Base-by-base conservation (phyloP, 2,113 vertebrate species). In the Hippocampus comes region DNA sequence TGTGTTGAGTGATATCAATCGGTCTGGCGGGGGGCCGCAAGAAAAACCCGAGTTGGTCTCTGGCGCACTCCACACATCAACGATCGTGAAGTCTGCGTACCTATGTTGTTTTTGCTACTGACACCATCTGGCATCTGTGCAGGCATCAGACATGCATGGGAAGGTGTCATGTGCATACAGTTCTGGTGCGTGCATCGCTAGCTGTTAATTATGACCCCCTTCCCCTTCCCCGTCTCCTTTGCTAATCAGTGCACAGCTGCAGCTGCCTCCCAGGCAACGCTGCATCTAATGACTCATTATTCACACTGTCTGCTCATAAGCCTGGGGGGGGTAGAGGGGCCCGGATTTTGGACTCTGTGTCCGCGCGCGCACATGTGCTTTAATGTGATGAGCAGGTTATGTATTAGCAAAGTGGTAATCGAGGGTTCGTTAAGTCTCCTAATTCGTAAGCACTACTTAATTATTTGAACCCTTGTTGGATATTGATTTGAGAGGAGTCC, bases 221-320 rank as follows among this genome's bases (percentile, higher is more conserved):
- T 3, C 69, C 64, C 20, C 49, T 53, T 41, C 27, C 48, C 64
- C 49, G 72, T 79, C 78, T 77, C 73, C 73, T 67, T 67, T 61
- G 81, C 56, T 69, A 87, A 86, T 80, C 86, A 79, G 76, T 72
- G 83, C 83, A 87, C 89, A 90, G 88, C 89, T 89, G 90, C 86
- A 82, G 81, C 77, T 63, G 72, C 84, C 77, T 78, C 21, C 67
- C 57, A 75, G 73, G 79, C 84, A 82, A 67, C 3, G 2, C 86
- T 85, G 77, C 84, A 70, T 78, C 82, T 86, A 87, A 85, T 83
- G 87, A 88, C 88, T 85, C 84, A 88, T 89, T 91, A 89, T 90
- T 85, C 84, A 88, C 81, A 56, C 83, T 86, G 83, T 87, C 85
- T 88, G 76, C 82, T 84, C 79, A 86, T 71, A 78, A 85, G 79